Evolutionary conservation across 2,113 vertebrate genomes (phyloP), one percentile per base, ranked within the genome.

Genomic region (Anguilla japonica): DNA sequence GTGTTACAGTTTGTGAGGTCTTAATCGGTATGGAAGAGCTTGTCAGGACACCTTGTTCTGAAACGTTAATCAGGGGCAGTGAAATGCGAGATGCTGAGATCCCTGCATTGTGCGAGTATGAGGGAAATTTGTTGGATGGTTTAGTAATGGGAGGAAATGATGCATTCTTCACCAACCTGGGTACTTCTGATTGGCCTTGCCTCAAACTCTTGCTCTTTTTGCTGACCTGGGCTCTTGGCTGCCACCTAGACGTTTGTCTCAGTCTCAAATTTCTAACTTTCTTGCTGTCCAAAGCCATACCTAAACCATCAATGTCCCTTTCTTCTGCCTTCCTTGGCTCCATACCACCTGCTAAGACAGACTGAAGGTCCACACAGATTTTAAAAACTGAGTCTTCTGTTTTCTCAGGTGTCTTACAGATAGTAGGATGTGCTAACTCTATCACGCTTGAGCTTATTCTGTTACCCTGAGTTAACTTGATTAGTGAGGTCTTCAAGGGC

Each of bases 301-400:
- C 79, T 85, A 75, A n/a, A 43, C 18, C 60, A n/a, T 0, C 50
- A 18, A 7, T 57, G 63, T 11, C 60, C 13, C 29, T 84, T 3
- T 84, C 81, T 80, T 40, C 3, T 0, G 0, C 3, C 13, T 87
- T n/a, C 20, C 60, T 9, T 0, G 50, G 67, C 29, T 93, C 91
- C 29, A 86, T 87, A 2, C 90, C 90, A 20, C 87, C 89, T 63
- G 90, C 89, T 78, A 95, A 83, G 57, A 91, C 60, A 0, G 91
- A 90, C 84, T 86, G 90, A 14, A 95, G 90, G 78, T 93, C 91
- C 8, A 95, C 90, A 46, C 39, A 85, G 67, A 93, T 91, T 85
- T 63, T 93, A 88, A 88, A 88, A 41, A 83, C 13, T 0, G 39
- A 78, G 0, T 87, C 89, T 63, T 88, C 79, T 7, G 85, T 87